Evolutionary conservation across 1,140 invertebrate species (phyloP).

Genomic region (Rhagoletis pomonella): DNA sequence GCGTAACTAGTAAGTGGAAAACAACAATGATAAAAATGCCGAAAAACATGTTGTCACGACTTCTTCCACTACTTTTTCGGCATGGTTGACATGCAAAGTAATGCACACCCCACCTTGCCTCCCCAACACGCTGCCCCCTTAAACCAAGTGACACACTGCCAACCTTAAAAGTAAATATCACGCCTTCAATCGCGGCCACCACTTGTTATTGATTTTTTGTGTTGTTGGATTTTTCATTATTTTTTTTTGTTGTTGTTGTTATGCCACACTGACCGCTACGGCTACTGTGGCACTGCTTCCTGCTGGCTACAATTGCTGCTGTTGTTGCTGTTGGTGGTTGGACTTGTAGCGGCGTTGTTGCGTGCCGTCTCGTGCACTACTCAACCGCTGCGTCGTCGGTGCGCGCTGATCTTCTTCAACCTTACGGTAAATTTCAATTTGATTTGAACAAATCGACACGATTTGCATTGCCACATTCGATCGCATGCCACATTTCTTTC

Average conservation of each 20-base stretch:
- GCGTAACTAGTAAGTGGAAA: not conserved
- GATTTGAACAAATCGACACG: conserved; percentile 56
- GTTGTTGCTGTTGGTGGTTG: conserved; percentile 10
- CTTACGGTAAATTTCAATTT: conserved; percentile 55
- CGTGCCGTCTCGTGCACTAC: not conserved
- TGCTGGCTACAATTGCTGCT: not conserved
- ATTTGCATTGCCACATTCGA: conserved; percentile 52
- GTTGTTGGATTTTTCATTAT: not conserved
- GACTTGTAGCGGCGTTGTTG: not conserved
- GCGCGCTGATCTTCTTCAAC: conserved; percentile 52
- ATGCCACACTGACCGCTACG: not conserved
- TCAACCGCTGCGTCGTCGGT: not conserved
- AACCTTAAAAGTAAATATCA: conserved; percentile 51
- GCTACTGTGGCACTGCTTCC: not conserved
- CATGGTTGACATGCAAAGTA: conserved; percentile 11
- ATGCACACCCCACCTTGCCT: not conserved
- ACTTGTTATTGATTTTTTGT: conserved; percentile 25
- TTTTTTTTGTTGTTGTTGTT: not conserved
- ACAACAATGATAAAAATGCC: conserved; percentile 36
- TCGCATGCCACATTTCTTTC: conserved; percentile 45
- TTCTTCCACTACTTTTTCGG: not conserved
- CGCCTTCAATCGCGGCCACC: conserved; percentile 28
- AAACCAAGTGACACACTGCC: not conserved
- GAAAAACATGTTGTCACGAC: conserved; percentile 49
- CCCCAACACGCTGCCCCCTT: not conserved